These are phyloP conservation scores for Agrotis puta DNA, from an alignment of 2,888 invertebrate genomes.

Conservation along the genomic window DNA sequence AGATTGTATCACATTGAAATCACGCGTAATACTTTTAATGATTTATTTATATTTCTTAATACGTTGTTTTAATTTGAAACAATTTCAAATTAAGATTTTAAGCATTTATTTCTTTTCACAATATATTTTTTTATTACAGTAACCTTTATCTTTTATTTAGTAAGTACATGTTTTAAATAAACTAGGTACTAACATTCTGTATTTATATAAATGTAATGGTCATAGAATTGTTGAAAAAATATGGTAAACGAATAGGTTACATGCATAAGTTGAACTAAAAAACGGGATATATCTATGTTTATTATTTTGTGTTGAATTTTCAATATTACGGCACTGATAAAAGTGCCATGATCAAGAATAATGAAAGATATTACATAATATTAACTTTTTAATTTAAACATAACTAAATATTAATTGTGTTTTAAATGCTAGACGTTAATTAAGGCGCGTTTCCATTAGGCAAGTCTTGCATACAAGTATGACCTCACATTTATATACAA, in stretches of 20 bases:
- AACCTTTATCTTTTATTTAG: not conserved
- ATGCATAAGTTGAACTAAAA: too few relatives aligned
- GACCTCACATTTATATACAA: too few relatives aligned
- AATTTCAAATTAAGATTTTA: too few relatives aligned
- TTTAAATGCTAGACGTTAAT: not conserved
- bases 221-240: constrained; percentile 5
- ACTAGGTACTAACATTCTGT: not conserved
- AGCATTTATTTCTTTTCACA: constrained; percentile 26
- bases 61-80: constrained; percentile 2
- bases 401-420: not conserved
- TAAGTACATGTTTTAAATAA: not conserved
- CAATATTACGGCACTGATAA: too few relatives aligned
- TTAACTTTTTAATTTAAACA: not conserved
- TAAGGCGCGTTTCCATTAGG: not conserved
- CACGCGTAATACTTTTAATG: not conserved
- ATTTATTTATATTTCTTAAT: not conserved
- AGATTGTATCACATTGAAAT: not conserved
- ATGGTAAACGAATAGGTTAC: too few relatives aligned
- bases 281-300: too few relatives aligned
- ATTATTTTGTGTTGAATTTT: not conserved
- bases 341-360: not conserved
- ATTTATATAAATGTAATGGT: not conserved
- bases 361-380: not conserved
- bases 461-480: too few relatives aligned
- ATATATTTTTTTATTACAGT: too few relatives aligned